A percentile compares a stretch with the other conserved stretches of the same genome.
Evolutionary conservation across 2,113 vertebrate species (phyloP).

Genomic region (Leucoraja erinaceus): DNA sequence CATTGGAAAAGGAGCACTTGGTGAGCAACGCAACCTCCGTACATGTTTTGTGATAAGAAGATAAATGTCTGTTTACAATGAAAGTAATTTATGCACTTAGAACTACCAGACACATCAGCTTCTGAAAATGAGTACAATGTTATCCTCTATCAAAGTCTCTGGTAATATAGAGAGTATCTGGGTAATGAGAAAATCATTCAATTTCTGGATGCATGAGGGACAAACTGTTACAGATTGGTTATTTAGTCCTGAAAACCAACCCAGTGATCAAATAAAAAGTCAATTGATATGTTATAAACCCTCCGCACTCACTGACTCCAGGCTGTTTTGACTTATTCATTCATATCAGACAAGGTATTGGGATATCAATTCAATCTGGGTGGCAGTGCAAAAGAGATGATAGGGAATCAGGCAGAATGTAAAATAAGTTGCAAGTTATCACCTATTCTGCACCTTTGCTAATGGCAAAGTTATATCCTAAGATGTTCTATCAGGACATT

Average conservation of each 20-base stretch:
- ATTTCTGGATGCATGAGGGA: neutral
- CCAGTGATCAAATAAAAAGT: constrained; percentile 10
- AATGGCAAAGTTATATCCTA: neutral
- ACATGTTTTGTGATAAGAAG: constrained; percentile 1
- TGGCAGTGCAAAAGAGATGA: neutral
- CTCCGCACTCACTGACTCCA: neutral
- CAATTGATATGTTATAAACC: neutral
- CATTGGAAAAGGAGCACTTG: neutral
- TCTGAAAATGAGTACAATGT: neutral
- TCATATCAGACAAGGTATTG: neutral
- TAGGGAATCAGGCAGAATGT: neutral
- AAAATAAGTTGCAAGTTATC: neutral
- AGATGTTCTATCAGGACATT: neutral
- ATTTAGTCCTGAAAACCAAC: constrained; percentile 2
- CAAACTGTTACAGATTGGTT: constrained; percentile 14
- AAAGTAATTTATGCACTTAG: constrained; percentile 10
- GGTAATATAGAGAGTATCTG: neutral
- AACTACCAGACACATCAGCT: neutral
- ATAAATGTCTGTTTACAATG: neutral
- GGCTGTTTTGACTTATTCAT: neutral
- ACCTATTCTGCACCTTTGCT: neutral
- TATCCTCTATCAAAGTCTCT: neutral
- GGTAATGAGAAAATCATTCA: constrained; percentile 17
- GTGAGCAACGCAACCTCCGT: neutral
- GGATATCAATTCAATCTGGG: neutral